Evolutionary conservation across 2,113 vertebrate species (phyloP).

Genomic region (Rhynchopsitta pachyrhyncha): DNA sequence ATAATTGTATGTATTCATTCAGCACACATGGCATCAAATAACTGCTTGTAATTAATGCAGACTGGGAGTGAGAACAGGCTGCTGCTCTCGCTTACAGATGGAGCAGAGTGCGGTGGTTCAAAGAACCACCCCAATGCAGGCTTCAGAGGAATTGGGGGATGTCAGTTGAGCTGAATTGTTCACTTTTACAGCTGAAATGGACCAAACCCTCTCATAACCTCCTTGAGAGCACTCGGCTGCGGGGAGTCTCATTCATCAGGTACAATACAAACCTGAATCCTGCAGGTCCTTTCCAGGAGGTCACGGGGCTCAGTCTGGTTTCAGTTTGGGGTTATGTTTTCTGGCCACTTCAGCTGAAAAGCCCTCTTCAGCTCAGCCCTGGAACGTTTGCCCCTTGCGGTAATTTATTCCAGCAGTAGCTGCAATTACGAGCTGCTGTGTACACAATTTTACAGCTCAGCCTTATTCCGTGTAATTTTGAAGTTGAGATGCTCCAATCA

Average conservation of each 20-base stretch:
- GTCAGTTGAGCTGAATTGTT: neutral
- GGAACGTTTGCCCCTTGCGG: fast-evolving
- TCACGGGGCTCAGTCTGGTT: neutral
- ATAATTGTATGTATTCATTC: neutral
- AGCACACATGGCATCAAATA: neutral
- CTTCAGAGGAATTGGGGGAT: neutral
- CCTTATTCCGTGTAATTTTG: neutral
- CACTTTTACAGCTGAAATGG: neutral
- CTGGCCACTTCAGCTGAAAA: neutral
- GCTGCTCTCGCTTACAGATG: neutral
- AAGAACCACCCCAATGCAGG: neutral
- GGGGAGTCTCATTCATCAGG: neutral
- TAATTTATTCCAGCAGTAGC: neutral
- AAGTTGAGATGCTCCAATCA: neutral
- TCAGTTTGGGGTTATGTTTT: neutral
- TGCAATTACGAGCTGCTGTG: neutral
- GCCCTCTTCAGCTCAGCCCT: neutral
- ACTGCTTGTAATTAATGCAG: no score
- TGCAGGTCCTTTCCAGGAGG: neutral
- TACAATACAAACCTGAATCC: neutral
- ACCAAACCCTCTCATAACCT: neutral
- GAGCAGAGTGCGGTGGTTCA: neutral
- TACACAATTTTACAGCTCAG: neutral
- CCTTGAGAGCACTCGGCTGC: no score
- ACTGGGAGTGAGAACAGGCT: neutral